Conservation (phyloP, 1,140 invertebrate genomes). For the Maconellicoccus hirsutus region DNA sequence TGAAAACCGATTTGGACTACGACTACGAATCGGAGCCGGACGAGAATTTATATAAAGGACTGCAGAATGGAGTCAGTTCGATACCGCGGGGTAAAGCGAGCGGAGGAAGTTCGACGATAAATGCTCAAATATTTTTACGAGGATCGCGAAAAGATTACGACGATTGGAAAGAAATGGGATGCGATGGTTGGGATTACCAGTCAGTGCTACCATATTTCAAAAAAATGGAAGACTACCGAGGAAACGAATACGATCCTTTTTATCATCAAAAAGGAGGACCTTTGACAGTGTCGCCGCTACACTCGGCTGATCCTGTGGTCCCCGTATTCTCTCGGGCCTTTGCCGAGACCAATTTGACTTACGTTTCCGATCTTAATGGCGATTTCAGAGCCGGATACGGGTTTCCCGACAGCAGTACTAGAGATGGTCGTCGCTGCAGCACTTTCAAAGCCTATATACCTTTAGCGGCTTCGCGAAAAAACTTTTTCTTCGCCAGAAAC, state of each 20-base stretch:
- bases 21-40: background rate
- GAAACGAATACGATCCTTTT: constrained; percentile 36
- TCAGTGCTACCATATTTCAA: constrained; percentile 65
- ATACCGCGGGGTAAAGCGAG: constrained; percentile 38
- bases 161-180: constrained; percentile 40
- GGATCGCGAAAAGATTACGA: constrained; percentile 47
- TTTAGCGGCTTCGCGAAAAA: constrained; percentile 43
- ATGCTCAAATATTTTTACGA: constrained; percentile 50
- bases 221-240: constrained; percentile 56
- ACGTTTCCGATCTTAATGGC: constrained; percentile 42
- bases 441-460: constrained; percentile 47
- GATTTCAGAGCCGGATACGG: constrained; percentile 49
- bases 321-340: constrained; percentile 42
- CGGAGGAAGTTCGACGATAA: constrained; percentile 51
- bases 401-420: constrained; percentile 43
- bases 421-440: constrained; percentile 47
- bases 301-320: constrained; percentile 45
- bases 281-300: constrained; percentile 50
- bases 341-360: constrained; percentile 38
- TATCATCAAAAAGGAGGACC: constrained; percentile 54
- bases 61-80: constrained; percentile 25
- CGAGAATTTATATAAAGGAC: constrained; percentile 12
- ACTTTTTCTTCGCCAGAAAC: constrained; percentile 42
- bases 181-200: constrained; percentile 42
- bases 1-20: constrained; percentile 12